These are phyloP conservation scores for Diorhabda sublineata DNA, from an alignment of 1,140 invertebrate genomes.

Conservation along the genomic window DNA sequence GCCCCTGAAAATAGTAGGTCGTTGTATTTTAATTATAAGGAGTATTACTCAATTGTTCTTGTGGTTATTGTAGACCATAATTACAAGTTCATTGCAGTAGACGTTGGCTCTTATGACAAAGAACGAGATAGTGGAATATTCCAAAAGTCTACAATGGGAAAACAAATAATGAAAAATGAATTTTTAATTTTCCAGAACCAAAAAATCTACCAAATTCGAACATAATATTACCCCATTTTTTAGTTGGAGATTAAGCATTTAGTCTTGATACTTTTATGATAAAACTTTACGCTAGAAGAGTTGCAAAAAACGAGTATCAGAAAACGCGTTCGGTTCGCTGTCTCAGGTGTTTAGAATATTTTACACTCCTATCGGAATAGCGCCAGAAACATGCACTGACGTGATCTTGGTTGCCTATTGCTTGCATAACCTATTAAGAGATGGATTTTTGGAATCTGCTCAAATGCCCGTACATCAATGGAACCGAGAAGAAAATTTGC, in stretches of 20 bases:
- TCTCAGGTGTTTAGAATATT: constrained; percentile 4
- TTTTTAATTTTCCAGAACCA: constrained; percentile 18
- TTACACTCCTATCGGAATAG: constrained; percentile 22
- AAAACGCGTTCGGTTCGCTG: constrained; percentile 13
- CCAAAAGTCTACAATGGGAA: constrained; percentile 13
- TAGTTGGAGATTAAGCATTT: too few relatives aligned
- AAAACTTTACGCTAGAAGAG: too few relatives aligned
- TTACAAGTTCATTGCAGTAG: constrained; percentile 46
- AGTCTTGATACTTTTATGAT: too few relatives aligned
- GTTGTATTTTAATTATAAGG: constrained; percentile 47
- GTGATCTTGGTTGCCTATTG: too few relatives aligned
- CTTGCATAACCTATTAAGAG: constrained; percentile 24
- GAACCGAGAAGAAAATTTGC: background rate
- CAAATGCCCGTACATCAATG: constrained; percentile 3
- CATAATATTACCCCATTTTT: too few relatives aligned
- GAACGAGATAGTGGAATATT: constrained; percentile 39
- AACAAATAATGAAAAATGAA: constrained; percentile 8
- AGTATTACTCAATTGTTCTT: constrained; percentile 46
- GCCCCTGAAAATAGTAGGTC: constrained; percentile 41
- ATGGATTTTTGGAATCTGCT: constrained; percentile 15
- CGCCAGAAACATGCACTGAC: constrained; percentile 16
- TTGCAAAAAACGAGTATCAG: constrained; percentile 13
- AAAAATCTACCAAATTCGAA: too few relatives aligned
- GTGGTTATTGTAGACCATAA: constrained; percentile 47
- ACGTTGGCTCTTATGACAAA: constrained; percentile 46